Percentiles rank a stretch among this genome's conserved stretches.
Evolutionary conservation across 2,797 vertebrate genomes (phyloP).

Genomic region (Loris lydekkerianus): DNA sequence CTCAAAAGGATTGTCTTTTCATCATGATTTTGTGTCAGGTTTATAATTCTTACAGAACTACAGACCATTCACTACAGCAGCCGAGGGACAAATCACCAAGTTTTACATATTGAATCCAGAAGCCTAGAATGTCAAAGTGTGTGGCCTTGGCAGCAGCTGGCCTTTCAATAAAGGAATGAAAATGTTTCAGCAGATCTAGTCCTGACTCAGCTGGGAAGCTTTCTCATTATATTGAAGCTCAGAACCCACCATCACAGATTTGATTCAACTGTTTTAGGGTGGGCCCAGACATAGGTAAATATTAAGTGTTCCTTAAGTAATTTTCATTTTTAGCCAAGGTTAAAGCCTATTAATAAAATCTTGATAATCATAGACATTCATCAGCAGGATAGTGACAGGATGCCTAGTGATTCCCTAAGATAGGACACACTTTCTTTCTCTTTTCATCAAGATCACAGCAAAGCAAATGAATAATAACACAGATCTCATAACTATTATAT

Average conservation of each 20-base stretch:
- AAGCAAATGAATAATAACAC: background rate
- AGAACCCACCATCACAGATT: background rate
- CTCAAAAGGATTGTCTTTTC: background rate
- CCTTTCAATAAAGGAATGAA: background rate
- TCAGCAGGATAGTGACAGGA: background rate
- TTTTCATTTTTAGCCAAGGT: background rate
- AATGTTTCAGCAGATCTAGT: background rate
- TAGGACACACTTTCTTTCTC: background rate
- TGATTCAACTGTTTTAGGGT: background rate
- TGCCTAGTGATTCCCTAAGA: background rate
- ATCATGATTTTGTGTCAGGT: constrained; percentile 15
- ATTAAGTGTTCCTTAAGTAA: background rate
- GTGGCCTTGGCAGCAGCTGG: background rate
- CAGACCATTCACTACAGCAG: background rate
- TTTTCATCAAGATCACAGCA: background rate
- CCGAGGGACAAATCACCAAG: background rate
- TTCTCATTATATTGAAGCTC: background rate
- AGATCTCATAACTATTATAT: background rate
- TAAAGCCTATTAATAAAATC: background rate
- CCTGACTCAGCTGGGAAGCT: background rate
- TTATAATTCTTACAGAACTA: background rate
- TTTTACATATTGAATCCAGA: constrained; percentile 32
- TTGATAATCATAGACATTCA: background rate
- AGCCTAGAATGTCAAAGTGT: background rate
- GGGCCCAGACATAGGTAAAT: background rate